Evolutionary conservation across 2,797 vertebrate species (phyloP).

Genomic region (Semotilus atromaculatus): DNA sequence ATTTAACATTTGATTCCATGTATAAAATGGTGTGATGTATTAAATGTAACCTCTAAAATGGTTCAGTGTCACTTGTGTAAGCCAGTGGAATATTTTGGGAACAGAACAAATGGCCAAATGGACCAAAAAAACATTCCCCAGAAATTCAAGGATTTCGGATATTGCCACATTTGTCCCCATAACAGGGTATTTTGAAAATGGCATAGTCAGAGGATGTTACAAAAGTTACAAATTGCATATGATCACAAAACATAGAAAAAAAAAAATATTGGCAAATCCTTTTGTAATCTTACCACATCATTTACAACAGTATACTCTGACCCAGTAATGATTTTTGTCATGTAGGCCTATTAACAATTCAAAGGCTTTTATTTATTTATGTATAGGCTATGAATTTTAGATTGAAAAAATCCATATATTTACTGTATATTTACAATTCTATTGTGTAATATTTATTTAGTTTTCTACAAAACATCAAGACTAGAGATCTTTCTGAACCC

Average conservation of each 20-base stretch:
- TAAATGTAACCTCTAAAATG: not conserved
- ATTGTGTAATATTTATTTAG: not conserved
- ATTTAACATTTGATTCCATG: not conserved
- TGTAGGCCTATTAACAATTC: not conserved
- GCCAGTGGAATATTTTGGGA: too few relatives aligned
- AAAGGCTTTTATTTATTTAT: not conserved
- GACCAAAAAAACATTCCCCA: too few relatives aligned
- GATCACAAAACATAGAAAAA: conserved; percentile 24
- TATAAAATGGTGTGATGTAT: not conserved
- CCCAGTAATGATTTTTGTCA: not conserved
- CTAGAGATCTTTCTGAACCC: not conserved
- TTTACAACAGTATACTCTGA: conserved; percentile 28
- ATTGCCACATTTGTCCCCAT: too few relatives aligned
- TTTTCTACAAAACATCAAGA: not conserved
- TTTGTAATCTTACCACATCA: conserved; percentile 8
- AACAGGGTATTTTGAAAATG: not conserved
- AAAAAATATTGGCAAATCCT: conserved; percentile 21
- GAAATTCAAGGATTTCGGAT: too few relatives aligned
- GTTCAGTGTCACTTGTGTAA: too few relatives aligned
- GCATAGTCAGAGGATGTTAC: not conserved
- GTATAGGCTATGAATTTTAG: too few relatives aligned
- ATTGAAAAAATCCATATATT: too few relatives aligned
- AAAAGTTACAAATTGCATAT: conserved; percentile 42
- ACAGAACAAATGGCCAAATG: too few relatives aligned
- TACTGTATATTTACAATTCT: not conserved